Evolutionary conservation across 2,888 invertebrate genomes (phyloP), one percentile per base, ranked within the genome.

Genomic region (Drosophila nr. perissopoda): DNA sequence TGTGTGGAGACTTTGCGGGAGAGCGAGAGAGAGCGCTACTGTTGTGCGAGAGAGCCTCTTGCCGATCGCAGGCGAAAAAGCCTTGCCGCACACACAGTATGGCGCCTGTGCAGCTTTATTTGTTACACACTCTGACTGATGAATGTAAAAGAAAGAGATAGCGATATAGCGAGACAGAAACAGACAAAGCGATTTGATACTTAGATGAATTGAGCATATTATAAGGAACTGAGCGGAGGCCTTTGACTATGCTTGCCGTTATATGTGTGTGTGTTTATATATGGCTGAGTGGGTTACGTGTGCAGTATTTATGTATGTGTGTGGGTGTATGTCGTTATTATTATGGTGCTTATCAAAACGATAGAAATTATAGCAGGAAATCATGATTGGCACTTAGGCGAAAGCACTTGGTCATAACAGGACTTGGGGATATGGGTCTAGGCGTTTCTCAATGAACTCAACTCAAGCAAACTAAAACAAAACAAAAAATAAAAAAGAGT

Each of bases 71-170:
- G 59, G 42, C 52, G 51, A 42, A 48, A 68, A 57, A 53, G 33
- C 60, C 66, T 51, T 67, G 54, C 31, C 66, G 64, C 79, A 53
- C 58, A 52, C 56, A 51, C 27, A 56, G 38, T n/a, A 53, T 34
- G n/a, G 60, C 71, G 68, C 80, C 68, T 79, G 82, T 75, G 71
- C 75, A 79, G 82, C 79, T n/a, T 38, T n/a, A 8, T 38, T 27
- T 46, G 69, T 58, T 51, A 67, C 34, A 68, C 69, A 63, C 46
- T 63, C 53, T 46, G 46, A 57, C 56, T 36, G 46, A 36, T 18
- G 54, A 36, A 36, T 25, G 33, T 53, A 57, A 40, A 42, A 31
- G 36, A 38, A 38, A 51, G 11, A 51, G 13, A 10, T 36, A 59
- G 21, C 25, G 34, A 60, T 33, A 59, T 34, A 69, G 46, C 29